Conservation (phyloP, 2,113 vertebrate genomes). For the Electrona antarctica region DNA sequence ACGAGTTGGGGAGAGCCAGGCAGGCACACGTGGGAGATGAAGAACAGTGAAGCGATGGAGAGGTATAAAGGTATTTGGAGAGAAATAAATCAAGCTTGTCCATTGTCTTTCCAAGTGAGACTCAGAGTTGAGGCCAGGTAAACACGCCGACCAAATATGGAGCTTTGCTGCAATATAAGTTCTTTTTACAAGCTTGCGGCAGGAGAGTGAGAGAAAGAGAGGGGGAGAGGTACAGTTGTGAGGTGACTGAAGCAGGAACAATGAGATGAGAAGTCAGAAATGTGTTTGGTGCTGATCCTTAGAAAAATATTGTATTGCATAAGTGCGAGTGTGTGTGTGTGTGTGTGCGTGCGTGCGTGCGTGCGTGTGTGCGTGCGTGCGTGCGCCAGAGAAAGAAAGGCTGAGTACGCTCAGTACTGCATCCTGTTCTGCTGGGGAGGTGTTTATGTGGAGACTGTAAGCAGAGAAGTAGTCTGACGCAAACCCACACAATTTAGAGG, state of each 20-base stretch:
- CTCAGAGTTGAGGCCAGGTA: constrained; percentile 23
- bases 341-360: no score
- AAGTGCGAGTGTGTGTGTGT: constrained; percentile 10
- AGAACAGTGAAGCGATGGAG: not conserved
- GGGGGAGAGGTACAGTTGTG: not conserved
- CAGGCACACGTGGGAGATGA: constrained; percentile 16
- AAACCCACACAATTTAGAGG: constrained; percentile 21
- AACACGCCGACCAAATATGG: constrained; percentile 37
- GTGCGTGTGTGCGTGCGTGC: no score
- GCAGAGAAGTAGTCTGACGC: constrained; percentile 22
- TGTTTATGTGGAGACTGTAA: constrained; percentile 24
- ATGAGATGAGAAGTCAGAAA: not conserved
- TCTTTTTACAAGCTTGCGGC: constrained; percentile 34
- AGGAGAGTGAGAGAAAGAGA: constrained; percentile 2
- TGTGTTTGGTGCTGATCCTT: no score
- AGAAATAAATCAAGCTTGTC: constrained; percentile 61
- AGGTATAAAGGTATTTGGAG: constrained; percentile 49
- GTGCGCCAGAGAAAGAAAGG: constrained; percentile 8
- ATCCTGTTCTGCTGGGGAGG: constrained; percentile 28
- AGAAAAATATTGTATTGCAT: constrained; percentile 29
- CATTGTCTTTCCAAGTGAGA: constrained; percentile 45
- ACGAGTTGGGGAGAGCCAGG: constrained; percentile 15
- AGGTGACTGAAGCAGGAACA: not conserved
- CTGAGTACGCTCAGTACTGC: constrained; percentile 6
- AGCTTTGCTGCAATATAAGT: constrained; percentile 20